A percentile compares a stretch with the other conserved stretches of the same genome.
phyloP scores from a whole-genome alignment of 1,140 invertebrate genomes.

The Trialeurodes vaporariorum region DNA sequence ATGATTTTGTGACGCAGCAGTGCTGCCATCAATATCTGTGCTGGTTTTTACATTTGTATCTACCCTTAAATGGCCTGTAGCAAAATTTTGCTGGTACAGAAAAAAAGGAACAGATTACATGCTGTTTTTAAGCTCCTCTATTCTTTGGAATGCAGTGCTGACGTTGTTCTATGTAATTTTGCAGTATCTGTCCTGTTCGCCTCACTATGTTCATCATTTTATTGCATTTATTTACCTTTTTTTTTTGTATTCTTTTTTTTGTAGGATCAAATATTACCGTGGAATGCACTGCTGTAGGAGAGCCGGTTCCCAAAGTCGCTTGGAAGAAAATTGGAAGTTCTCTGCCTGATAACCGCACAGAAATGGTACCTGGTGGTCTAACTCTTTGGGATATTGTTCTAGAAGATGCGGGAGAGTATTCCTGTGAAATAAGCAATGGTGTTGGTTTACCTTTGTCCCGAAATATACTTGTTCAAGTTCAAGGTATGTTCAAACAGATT shows the following conservation, averaged over 20 bases:
- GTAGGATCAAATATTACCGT: constrained; percentile 46
- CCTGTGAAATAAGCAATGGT: constrained; percentile 44
- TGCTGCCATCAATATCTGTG: too few relatives aligned
- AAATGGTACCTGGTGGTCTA: constrained; percentile 43
- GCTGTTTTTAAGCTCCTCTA: too few relatives aligned
- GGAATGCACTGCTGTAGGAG: constrained; percentile 48
- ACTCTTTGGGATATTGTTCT: constrained; percentile 45
- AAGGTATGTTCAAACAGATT: too few relatives aligned
- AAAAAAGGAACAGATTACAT: too few relatives aligned
- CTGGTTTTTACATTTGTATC: too few relatives aligned
- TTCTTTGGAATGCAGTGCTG: too few relatives aligned
- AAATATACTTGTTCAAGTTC: constrained; percentile 38
- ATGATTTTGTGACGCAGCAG: too few relatives aligned
- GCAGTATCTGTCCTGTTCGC: too few relatives aligned
- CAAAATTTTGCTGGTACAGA: too few relatives aligned
- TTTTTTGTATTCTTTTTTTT: constrained; percentile 12
- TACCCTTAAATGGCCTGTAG: too few relatives aligned
- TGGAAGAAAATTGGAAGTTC: constrained; percentile 42
- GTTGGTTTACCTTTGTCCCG: constrained; percentile 35
- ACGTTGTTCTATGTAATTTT: too few relatives aligned
- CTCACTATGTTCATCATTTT: too few relatives aligned
- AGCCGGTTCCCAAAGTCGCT: constrained; percentile 42
- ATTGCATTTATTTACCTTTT: constrained; percentile 3
- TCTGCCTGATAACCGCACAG: constrained; percentile 33
- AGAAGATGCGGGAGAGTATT: constrained; percentile 55